Base-by-base conservation (phyloP, 2,113 vertebrate genomes). In the Peromyscus californicus region DNA sequence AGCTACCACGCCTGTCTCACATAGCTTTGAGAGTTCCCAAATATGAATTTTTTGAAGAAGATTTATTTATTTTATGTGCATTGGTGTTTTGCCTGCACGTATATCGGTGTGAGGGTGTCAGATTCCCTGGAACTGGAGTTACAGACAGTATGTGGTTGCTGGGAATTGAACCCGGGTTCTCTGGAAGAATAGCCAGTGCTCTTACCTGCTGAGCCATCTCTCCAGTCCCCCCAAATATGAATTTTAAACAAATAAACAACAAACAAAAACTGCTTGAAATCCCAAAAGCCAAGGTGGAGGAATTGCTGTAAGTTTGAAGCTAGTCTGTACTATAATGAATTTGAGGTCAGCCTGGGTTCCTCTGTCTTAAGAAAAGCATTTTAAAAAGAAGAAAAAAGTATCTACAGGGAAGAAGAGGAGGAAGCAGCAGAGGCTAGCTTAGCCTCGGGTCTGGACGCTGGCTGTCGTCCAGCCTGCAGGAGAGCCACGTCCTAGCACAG, bases 21-120 rank as follows among this genome's bases (percentile, higher is more conserved):
- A 26, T 2, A 39, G 54, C 24, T 61, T 93, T 87, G 91, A 97
- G 94, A 93, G 87, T 54, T 97, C 95, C 86, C 83, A 91, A 96
- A 93, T 89, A 96, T 84, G 95, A 97, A 39, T 74, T 74, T 74
- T 11, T 10, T 9, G 22, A 74, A 70, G 13, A n/a, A 72, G 69
- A 72, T 72, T 74, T 39, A 39, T 72, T 72, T 72, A 72, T 72
- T 74, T 29, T 65, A 65, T 65, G 70, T 39, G 70, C n/a, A 74
- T 39, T 74, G 36, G 21, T 74, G 70, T 39, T 74, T 39, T 74
- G n/a, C 31, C 70, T 39, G n/a, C n/a, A 74, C 21, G 70, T 74
- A 39, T 74, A 7, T 72, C 70, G 39, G 70, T 36, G 67, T 39
- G n/a, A 39, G 19, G n/a, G 70, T 10, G 70, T 74, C 8, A 0